A percentile compares a stretch with the other conserved stretches of the same genome.
Conservation (phyloP, 1,140 invertebrate species). For the Cephus cinctus region DNA sequence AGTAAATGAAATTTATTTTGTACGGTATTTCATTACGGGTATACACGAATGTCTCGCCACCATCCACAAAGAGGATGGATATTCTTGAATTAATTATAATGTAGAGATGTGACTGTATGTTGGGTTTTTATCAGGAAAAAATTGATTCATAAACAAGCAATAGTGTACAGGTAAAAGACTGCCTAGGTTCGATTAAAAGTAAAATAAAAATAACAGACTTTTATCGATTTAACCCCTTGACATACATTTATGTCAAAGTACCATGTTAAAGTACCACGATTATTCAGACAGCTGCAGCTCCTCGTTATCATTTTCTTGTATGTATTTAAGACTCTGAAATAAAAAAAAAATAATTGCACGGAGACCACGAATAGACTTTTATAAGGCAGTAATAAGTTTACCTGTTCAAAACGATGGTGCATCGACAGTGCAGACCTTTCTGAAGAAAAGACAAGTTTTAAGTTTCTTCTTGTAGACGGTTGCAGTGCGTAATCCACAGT, state of each 20-base stretch:
- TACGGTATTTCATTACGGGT: too few species aligned
- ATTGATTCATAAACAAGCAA: too few species aligned
- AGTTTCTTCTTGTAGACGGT: constrained; percentile 42
- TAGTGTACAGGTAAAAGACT: too few species aligned
- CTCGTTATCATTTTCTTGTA: background rate
- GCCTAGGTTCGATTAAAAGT: too few species aligned
- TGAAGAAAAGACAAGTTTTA: constrained; percentile 54
- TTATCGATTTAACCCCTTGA: background rate
- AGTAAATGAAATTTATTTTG: too few species aligned
- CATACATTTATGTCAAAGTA: background rate
- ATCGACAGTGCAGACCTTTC: constrained; percentile 49
- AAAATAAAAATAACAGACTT: background rate
- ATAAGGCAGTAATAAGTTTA: constrained; percentile 26
- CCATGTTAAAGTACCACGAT: background rate
- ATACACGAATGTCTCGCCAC: too few species aligned
- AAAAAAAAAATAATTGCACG: background rate
- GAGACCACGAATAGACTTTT: background rate
- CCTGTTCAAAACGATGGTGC: constrained; percentile 46
- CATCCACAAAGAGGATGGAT: too few species aligned
- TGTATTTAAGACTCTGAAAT: background rate
- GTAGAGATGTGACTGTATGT: too few species aligned
- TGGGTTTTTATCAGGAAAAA: too few species aligned
- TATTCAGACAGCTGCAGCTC: background rate
- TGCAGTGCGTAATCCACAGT: constrained; percentile 53
- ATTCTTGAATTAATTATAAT: too few species aligned